Evolutionary conservation across 2,888 invertebrate species (phyloP), one percentile per base, ranked within the genome.

Genomic region (Eudemis profundana): DNA sequence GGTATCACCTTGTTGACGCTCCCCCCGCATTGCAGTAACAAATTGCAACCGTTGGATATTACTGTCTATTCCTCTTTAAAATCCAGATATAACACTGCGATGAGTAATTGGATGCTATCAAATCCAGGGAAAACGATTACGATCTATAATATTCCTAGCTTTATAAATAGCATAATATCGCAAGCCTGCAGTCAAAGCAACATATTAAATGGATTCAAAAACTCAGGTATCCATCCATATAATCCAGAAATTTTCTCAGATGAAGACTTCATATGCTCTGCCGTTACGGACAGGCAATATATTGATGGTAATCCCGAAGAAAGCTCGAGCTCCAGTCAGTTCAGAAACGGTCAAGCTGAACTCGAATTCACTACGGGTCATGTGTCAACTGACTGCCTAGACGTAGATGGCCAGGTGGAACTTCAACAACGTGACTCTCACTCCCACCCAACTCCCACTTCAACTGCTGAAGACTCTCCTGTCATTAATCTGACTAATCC

Each of bases 61-160:
- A 14, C 65, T 12, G 51, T 68, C 44, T 68, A 57, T 53, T 50
- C 47, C 5, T 51, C 68, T 1, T 59, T 68, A n/a, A 66, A 68
- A 51, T n/a, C 61, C 12, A 17, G 57, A 61, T 68, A 68, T 46
- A 65, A 61, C 14, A 36, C 57, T 36, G 61, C 57, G 10, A 57
- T 65, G 57, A 68, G 21, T 15, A 51, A 65, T 23, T 68, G 68
- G 65, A 61, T 68, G 65, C 2, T 27, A 7, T 49, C 44, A 12
- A 54, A 68, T 49, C 68, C 68, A 12, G 61, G 68, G 7, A 61
- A 44, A 53, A 68, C 68, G 8, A 27, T 66, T 7, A 68, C 68
- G 8, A 68, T 68, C 7, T 56, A 64, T 15, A 44, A 63, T 33
- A 54, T 63, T 19, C 46, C 62, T 8, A 17, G 23, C 2, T 54